Base-by-base conservation (phyloP, 2,888 invertebrate species). In the Melipona beecheii region DNA sequence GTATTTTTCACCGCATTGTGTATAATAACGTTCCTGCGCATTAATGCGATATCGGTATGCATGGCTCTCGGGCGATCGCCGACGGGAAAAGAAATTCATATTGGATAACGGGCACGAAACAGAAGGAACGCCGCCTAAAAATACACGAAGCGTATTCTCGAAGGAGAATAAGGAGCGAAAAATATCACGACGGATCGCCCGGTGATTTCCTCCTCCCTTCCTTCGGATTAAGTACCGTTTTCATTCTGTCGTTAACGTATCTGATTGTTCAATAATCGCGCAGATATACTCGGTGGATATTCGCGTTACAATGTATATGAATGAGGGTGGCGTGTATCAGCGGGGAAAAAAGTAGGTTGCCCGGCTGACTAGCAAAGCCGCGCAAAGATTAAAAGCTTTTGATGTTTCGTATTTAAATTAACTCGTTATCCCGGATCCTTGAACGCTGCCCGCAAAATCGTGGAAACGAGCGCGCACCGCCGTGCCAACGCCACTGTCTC, bases 381-480 rank as follows among this genome's bases (percentile, higher is more conserved):
- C 75, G 83, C 86, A 82, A 83, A 89, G 89, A 89, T 90, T 90
- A 89, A 89, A 90, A 89, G 81, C 86, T 89, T 87, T 83, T 86
- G 90, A 89, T 89, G 88, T 90, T 90, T 89, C 78, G 86, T 90
- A 90, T 89, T 89, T 89, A 90, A 89, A 89, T 89, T 75, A 88
- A 89, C 88, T 89, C 83, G 89, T 89, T 89, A 89, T 87, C 84
- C 86, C 62, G 80, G 79, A 89, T 86, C 87, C 87, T 89, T 86
- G 90, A 86, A 56, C 74, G 77, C 54, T 58, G n/a, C 15, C 58
- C 58, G 75, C 64, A 75, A 84, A 85, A 89, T 87, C 83, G 80
- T 54, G 68, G 62, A 58, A 69, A 68, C 21, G 60, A 36, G 49
- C 68, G 21, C 56, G 21, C 56, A 52, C 24, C 15, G 19, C 19